phyloP scores from a whole-genome alignment of 23 tunicate genomes.

The Trididemnum miniatum region DNA sequence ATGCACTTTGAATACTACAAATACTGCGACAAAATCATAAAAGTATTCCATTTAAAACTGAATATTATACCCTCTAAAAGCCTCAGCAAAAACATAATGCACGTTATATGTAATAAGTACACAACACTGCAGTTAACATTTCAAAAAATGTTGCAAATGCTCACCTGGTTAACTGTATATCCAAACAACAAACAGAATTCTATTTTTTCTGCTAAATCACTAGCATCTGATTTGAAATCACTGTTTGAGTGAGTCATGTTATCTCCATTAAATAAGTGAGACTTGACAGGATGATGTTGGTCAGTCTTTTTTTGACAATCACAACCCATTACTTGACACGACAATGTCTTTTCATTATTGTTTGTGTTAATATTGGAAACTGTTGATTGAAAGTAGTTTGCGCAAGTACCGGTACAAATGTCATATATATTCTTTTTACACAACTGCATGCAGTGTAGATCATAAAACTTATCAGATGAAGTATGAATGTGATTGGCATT shows the following conservation, averaged over 20 bases:
- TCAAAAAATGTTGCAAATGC: no score
- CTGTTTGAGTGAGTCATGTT: background rate
- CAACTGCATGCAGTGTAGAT: background rate
- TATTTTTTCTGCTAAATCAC: constrained; percentile 68
- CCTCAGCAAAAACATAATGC: no score
- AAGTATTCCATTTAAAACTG: no score
- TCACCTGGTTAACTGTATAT: constrained; percentile 50
- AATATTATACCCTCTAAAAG: no score
- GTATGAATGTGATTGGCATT: constrained; percentile 22
- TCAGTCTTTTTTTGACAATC: background rate
- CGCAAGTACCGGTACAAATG: background rate
- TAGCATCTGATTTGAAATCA: constrained; percentile 12
- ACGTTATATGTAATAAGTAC: no score
- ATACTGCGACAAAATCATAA: no score
- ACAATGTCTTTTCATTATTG: background rate
- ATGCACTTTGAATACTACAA: no score
- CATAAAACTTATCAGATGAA: background rate
- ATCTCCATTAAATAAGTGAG: background rate
- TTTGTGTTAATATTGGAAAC: background rate
- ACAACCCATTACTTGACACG: background rate
- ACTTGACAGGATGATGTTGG: background rate
- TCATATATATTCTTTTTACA: background rate
- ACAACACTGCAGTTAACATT: no score
- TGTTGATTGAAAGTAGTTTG: background rate
- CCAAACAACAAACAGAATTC: constrained; percentile 87